Conservation (phyloP, 2,888 invertebrate species). For the Tuberolachnus salignus region DNA sequence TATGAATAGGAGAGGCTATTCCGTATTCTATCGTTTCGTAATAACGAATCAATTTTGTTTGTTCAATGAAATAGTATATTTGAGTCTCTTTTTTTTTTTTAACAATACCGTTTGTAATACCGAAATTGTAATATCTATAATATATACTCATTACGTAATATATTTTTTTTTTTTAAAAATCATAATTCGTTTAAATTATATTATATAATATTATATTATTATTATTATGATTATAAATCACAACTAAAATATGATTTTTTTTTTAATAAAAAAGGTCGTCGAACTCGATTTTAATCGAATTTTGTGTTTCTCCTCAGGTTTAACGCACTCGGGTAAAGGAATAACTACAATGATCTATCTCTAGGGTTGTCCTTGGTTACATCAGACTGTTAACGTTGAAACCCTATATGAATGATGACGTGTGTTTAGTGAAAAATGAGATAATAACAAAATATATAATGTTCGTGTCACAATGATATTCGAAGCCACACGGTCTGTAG, state of each 20-base stretch:
- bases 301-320: constrained; percentile 10
- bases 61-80: too few species aligned
- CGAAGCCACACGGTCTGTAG: constrained; percentile 18
- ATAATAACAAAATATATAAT: constrained; percentile 27
- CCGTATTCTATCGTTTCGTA: too few species aligned
- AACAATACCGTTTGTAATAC: too few species aligned
- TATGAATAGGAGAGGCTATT: too few species aligned
- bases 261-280: neutral
- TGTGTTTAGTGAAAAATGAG: constrained; percentile 4
- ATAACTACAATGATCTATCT: constrained; percentile 35
- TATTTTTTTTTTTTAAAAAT: too few species aligned
- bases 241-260: neutral
- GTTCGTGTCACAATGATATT: constrained; percentile 37
- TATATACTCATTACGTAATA: too few species aligned
- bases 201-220: too few species aligned
- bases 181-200: too few species aligned
- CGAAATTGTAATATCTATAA: too few species aligned
- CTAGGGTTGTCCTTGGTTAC: constrained; percentile 19
- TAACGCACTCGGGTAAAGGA: constrained; percentile 17
- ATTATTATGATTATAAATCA: neutral
- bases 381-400: constrained; percentile 1
- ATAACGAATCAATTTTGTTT: too few species aligned
- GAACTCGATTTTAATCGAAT: constrained; percentile 20
- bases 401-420: constrained; percentile 16
- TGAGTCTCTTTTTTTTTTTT: too few species aligned